phyloP scores from a whole-genome alignment of 2,797 vertebrate genomes.

The Hydrocynus forskahlii region DNA sequence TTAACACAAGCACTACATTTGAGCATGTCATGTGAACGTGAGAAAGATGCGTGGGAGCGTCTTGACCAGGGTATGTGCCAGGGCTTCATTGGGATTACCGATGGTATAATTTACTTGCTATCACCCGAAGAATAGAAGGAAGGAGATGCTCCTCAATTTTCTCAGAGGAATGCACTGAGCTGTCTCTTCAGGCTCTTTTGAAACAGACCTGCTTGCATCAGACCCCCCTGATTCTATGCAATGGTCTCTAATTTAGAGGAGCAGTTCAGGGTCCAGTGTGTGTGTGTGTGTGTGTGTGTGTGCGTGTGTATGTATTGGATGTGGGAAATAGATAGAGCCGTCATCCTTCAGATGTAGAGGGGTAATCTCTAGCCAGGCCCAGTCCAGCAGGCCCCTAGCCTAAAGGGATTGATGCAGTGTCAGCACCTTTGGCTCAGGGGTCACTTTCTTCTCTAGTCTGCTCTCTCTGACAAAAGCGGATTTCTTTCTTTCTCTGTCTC shows the following conservation, averaged over 20 bases:
- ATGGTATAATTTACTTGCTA: slow-evolving; percentile 79
- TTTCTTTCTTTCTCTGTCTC: slow-evolving; percentile 75
- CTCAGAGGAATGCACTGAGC: slow-evolving; percentile 74
- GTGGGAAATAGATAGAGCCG: slow-evolving; percentile 84
- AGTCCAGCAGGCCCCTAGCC: slow-evolving; percentile 90
- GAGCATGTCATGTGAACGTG: slow-evolving; percentile 68
- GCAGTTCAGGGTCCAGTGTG: slow-evolving; percentile 67
- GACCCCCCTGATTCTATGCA: slow-evolving; percentile 75
- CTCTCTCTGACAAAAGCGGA: slow-evolving; percentile 87
- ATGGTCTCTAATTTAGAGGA: slow-evolving; percentile 88
- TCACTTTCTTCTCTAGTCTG: slow-evolving; percentile 92
- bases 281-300: slow-evolving; percentile 12
- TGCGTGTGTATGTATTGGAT: slow-evolving; percentile 69
- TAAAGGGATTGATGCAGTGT: slow-evolving; percentile 99
- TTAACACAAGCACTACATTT: slow-evolving; percentile 31
- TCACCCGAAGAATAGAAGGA: slow-evolving; percentile 72
- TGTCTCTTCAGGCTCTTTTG: slow-evolving; percentile 79
- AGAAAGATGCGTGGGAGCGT: slow-evolving; percentile 81
- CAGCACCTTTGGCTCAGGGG: slow-evolving; percentile 94
- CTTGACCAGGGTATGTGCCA: slow-evolving; percentile 76
- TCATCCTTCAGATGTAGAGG: slow-evolving; percentile 90
- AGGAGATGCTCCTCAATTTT: slow-evolving; percentile 70
- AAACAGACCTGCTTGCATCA: slow-evolving; percentile 47
- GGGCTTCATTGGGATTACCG: slow-evolving; percentile 81
- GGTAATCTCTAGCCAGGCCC: slow-evolving; percentile 89